A percentile compares a stretch with the other conserved stretches of the same genome.
phyloP scores from a whole-genome alignment of 2,113 vertebrate genomes.

The Argyrosomus japonicus region DNA sequence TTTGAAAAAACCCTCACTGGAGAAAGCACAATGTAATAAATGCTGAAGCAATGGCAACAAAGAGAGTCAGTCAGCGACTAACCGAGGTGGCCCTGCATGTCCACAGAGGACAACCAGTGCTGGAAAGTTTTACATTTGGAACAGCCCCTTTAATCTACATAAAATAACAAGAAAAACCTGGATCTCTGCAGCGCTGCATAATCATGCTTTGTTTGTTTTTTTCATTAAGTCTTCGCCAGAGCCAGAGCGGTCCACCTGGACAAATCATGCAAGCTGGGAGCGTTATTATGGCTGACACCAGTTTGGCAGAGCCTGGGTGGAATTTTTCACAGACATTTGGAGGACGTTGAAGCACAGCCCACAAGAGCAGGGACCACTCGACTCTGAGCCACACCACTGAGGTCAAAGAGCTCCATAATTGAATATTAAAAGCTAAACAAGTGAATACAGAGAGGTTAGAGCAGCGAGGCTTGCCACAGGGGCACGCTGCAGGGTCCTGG shows the following conservation, averaged over 20 bases:
- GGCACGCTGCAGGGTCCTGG: conserved; percentile 1
- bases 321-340: conserved; percentile 57
- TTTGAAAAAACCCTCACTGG: background rate
- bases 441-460: conserved; percentile 33
- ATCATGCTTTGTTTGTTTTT: conserved; percentile 72
- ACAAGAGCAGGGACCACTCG: conserved; percentile 11
- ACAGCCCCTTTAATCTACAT: conserved; percentile 64
- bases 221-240: conserved; percentile 52
- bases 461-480: conserved; percentile 20
- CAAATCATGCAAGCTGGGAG: conserved; percentile 61
- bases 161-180: conserved; percentile 66
- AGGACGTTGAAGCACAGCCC: conserved; percentile 34
- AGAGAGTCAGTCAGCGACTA: conserved; percentile 13
- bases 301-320: conserved; percentile 66
- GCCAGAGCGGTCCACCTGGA: conserved; percentile 76
- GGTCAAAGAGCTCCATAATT: conserved; percentile 43
- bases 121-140: conserved; percentile 71
- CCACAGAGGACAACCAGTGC: conserved; percentile 24
- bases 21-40: conserved; percentile 1
- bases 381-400: conserved; percentile 26
- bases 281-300: conserved; percentile 61
- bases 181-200: conserved; percentile 52
- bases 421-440: conserved; percentile 54
- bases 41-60: conserved; percentile 28
- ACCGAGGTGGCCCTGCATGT: conserved; percentile 37